Evolutionary conservation across 1,140 invertebrate species (phyloP), one percentile per base, ranked within the genome.

Genomic region (Stenopsyche tienmushanensis): DNA sequence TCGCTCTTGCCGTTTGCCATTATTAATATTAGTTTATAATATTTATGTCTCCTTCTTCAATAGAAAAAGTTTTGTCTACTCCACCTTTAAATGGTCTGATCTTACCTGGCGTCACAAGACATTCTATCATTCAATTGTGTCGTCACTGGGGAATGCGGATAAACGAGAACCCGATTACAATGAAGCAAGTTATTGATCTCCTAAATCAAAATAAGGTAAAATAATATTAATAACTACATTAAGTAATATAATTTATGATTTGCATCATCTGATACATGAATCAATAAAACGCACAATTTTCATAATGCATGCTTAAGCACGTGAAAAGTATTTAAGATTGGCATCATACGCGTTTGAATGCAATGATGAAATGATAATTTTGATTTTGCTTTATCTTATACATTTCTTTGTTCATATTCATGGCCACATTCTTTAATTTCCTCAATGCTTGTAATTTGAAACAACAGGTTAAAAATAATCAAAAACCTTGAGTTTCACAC

Each of bases 51-150:
- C n/a, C n/a, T n/a, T n/a, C n/a, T n/a, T n/a, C n/a, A n/a, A 23
- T 74, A 97, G 95, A 96, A 77, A 90, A 88, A 80, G 94, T 97
- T 81, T 77, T 99, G 68, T 82, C 93, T 9, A 99, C 97, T 17
- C 94, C 96, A n/a, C 92, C 94, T 15, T 76, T 99, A 26, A 88
- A 89, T 73, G 94, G 94, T 17, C 80, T 97, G 0, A 97, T 97
- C 71, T 81, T 99, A 69, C 97, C 97, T 17, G 97, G 97, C 63
- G 87, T 99, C 29, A 97, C 92, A 0, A 84, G 97, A 58, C 87
- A 88, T 67, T 96, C 93, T 25, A 88, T 99, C 60, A 73, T 99
- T 45, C 84, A 91, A 73, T 78, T 99, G 57, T 83, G 88, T 1
- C 80, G 82, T 68, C 84, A 93, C 76, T 97, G 93, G 93, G 89